phyloP scores from a whole-genome alignment of 92 coral and sea anemone genomes.

The Pocillopora meandrina region DNA sequence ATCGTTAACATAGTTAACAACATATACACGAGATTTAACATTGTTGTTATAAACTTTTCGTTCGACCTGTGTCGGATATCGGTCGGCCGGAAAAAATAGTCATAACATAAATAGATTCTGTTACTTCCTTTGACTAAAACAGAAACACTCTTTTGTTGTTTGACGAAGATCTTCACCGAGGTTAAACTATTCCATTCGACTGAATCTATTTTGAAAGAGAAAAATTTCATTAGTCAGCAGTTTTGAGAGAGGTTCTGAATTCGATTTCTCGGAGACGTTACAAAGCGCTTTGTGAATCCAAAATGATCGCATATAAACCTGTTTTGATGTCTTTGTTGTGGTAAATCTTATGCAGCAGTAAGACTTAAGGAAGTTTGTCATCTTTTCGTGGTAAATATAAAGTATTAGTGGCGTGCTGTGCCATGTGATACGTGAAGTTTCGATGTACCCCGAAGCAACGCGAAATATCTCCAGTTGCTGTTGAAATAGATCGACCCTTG shows the following conservation, averaged over 20 bases:
- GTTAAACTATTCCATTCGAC: neutral
- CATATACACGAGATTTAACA: too few relatives aligned
- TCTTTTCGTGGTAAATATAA: neutral
- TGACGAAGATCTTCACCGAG: neutral
- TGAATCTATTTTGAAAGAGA: neutral
- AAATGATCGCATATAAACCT: neutral
- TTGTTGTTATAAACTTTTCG: neutral
- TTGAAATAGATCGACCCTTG: too few relatives aligned
- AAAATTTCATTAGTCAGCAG: slow-evolving; percentile 36
- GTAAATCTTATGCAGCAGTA: neutral
- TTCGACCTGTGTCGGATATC: neutral
- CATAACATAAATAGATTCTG: neutral
- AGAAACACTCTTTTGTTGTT: neutral
- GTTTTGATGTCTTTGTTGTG: neutral
- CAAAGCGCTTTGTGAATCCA: neutral
- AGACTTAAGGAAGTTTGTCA: neutral
- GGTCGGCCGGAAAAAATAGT: neutral
- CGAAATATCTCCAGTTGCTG: neutral
- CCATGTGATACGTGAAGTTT: neutral
- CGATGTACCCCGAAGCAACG: neutral
- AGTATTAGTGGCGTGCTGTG: slow-evolving; percentile 7
- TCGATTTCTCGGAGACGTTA: neutral
- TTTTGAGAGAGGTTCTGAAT: neutral
- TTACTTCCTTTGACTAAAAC: neutral
- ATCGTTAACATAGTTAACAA: slow-evolving; percentile 3